Evolutionary conservation across 2,888 invertebrate species (phyloP).

Genomic region (Cosmia trapezina): DNA sequence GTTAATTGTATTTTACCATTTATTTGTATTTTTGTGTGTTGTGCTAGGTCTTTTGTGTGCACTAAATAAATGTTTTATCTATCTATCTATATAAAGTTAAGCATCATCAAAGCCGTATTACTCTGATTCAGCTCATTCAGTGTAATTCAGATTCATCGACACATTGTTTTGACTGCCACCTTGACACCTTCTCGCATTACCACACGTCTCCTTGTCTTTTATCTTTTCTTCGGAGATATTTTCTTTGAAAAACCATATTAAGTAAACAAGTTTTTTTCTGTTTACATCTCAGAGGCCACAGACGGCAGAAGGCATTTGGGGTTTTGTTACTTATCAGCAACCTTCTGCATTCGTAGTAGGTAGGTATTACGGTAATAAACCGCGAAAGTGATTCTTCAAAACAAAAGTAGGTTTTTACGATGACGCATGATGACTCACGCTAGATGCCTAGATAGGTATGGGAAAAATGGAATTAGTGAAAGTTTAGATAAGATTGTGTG

Average conservation of each 20-base stretch:
- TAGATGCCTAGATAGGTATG: not conserved
- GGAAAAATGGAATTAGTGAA: constrained; percentile 32
- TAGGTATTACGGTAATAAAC: not conserved
- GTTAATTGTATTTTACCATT: too few species aligned
- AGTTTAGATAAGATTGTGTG: constrained; percentile 17
- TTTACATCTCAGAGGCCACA: not conserved
- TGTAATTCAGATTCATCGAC: not conserved
- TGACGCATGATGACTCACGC: constrained; percentile 49
- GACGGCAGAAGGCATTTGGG: not conserved
- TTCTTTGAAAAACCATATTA: not conserved
- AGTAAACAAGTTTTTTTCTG: not conserved
- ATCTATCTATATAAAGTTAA: too few species aligned
- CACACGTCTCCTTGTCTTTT: not conserved
- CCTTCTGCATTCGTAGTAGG: not conserved
- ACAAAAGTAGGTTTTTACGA: constrained; percentile 36
- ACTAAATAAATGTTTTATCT: too few species aligned
- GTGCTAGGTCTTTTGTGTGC: too few species aligned
- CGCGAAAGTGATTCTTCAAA: constrained; percentile 44
- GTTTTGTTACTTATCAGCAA: not conserved
- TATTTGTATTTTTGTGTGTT: too few species aligned
- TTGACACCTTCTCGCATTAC: not conserved
- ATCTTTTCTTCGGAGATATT: not conserved
- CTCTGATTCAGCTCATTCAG: not conserved
- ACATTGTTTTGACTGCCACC: not conserved
- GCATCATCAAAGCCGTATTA: not conserved